Conservation (phyloP, 1,140 invertebrate genomes). For the Telenomus remus region DNA sequence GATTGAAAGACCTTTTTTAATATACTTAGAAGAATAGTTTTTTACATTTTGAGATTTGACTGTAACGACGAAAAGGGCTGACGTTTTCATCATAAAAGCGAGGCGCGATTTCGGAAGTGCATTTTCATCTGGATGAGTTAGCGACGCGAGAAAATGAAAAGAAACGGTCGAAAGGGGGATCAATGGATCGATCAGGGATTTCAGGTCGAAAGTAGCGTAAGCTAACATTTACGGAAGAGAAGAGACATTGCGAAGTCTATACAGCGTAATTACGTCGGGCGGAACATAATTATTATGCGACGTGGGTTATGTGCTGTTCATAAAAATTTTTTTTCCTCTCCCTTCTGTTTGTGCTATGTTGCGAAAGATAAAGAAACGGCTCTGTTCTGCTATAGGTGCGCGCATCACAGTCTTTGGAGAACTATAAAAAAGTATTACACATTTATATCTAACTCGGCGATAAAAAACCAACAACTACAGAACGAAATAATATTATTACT, state of each 20-base stretch:
- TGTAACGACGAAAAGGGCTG: no score
- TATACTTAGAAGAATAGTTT: no score
- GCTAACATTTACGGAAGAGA: neutral
- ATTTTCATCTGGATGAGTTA: no score
- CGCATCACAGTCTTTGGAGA: constrained; percentile 33
- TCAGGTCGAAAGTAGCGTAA: neutral
- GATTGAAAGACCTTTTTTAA: no score
- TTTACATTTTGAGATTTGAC: no score
- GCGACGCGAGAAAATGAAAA: no score
- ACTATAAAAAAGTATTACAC: constrained; percentile 48
- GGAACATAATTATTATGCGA: constrained; percentile 33
- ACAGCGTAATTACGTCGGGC: constrained; percentile 13
- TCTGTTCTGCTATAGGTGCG: constrained; percentile 33
- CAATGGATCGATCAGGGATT: neutral
- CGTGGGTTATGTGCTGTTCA: constrained; percentile 26
- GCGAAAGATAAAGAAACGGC: constrained; percentile 45
- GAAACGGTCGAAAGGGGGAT: no score
- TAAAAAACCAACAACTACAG: constrained; percentile 13
- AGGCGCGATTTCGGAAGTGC: no score
- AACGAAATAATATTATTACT: constrained; percentile 1
- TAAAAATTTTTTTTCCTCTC: constrained; percentile 18
- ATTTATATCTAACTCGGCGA: constrained; percentile 30
- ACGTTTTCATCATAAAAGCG: no score
- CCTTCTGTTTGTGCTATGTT: constrained; percentile 2
- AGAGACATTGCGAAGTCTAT: constrained; percentile 8